phyloP scores from a whole-genome alignment of 2,888 invertebrate genomes.

The Gastracanthus pulcherrimus region DNA sequence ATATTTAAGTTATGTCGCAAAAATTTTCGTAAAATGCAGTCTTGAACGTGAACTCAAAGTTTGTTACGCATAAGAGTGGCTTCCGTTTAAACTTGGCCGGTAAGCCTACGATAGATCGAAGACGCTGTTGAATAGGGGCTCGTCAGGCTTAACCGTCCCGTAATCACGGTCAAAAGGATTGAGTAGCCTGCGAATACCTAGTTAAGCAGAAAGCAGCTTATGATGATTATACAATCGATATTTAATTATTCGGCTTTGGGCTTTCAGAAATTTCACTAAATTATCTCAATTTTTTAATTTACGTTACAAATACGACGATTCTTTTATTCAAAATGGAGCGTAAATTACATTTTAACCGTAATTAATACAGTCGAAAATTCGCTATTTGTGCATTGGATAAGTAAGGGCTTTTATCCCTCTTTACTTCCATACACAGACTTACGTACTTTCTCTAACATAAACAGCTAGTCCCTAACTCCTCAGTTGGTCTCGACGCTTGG shows the following conservation, averaged over 20 bases:
- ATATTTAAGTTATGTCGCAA: not conserved
- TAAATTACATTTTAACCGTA: conserved; percentile 24
- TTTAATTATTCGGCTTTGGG: conserved; percentile 31
- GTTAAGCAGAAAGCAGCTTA: conserved; percentile 53
- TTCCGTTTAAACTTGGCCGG: conserved; percentile 15
- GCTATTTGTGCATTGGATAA: conserved; percentile 34
- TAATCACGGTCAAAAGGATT: conserved; percentile 57
- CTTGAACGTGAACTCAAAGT: not conserved
- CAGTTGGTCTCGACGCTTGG: conserved; percentile 17
- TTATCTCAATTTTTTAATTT: not conserved
- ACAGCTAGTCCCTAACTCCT: conserved; percentile 42
- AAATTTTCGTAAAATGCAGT: not conserved
- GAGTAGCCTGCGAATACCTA: conserved; percentile 51
- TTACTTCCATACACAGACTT: conserved; percentile 31
- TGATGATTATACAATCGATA: conserved; percentile 47
- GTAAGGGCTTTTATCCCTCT: conserved; percentile 46
- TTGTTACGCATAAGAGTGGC: conserved; percentile 6
- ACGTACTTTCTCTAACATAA: conserved; percentile 47
- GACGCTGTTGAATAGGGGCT: conserved; percentile 66
- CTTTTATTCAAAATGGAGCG: no score
- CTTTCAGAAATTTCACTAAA: not conserved
- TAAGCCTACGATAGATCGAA: conserved; percentile 53
- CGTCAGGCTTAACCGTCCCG: conserved; percentile 60
- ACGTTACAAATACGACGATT: no score
- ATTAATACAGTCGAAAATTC: conserved; percentile 17